phyloP scores from a whole-genome alignment of 2,797 vertebrate species.

The Muscicapa striata region DNA sequence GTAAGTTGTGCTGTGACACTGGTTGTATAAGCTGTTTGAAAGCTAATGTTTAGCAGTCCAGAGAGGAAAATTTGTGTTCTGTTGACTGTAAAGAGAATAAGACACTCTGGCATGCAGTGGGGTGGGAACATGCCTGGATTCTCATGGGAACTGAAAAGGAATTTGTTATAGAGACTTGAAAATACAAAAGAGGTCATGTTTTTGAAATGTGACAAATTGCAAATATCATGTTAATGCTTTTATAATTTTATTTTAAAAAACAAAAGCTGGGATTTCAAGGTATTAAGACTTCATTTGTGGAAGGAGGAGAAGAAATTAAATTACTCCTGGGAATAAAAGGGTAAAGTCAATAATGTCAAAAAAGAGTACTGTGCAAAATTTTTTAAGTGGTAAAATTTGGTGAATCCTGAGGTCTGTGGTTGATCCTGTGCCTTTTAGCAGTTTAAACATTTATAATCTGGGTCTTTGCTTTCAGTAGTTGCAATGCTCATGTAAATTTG shows the following conservation, averaged over 20 bases:
- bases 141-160: not conserved
- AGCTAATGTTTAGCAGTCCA: not conserved
- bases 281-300: not conserved
- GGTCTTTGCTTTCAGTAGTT: not conserved
- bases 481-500: not conserved
- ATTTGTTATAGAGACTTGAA: not conserved
- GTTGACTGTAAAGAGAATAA: not conserved
- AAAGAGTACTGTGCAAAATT: not conserved
- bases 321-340: not conserved
- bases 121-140: not conserved
- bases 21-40: not conserved
- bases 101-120: not conserved
- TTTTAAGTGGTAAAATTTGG: not conserved
- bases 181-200: not conserved
- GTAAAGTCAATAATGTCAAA: not conserved
- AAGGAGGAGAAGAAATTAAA: not conserved
- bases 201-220: not conserved
- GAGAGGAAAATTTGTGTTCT: conserved; percentile 11
- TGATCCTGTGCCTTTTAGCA: not conserved
- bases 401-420: not conserved
- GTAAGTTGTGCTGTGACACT: not conserved
- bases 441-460: not conserved
- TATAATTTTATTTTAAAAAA: not conserved
- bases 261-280: not conserved
- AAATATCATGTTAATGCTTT: not conserved